A percentile compares a stretch with the other conserved stretches of the same genome.
Conservation (phyloP, 37 sponge, comb jelly and placozoan species). For the Spongilla lacustris region DNA sequence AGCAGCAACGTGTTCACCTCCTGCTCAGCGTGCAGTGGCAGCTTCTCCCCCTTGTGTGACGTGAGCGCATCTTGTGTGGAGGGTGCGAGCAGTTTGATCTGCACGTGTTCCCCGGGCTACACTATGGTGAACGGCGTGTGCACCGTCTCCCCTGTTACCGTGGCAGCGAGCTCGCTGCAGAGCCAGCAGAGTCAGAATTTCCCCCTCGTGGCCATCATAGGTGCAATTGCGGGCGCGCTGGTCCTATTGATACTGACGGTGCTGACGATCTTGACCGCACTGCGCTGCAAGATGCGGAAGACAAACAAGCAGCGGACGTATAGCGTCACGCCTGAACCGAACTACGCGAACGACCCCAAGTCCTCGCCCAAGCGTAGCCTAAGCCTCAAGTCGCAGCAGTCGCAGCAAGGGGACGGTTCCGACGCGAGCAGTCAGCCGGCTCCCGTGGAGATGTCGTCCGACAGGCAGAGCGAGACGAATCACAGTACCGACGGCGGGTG, state of each 20-base stretch:
- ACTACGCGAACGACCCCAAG: neutral
- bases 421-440: constrained; percentile 43
- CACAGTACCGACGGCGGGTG: neutral
- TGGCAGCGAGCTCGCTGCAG: neutral
- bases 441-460: constrained; percentile 14
- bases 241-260: neutral
- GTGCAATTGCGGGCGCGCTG: neutral
- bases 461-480: constrained; percentile 4
- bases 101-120: constrained; percentile 2
- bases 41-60: constrained; percentile 41
- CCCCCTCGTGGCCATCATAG: neutral
- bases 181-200: neutral
- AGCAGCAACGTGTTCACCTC: neutral
- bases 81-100: neutral
- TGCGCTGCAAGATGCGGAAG: neutral
- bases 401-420: neutral
- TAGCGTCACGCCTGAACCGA: neutral
- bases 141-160: neutral
- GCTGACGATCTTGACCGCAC: neutral
- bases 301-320: neutral
- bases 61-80: constrained; percentile 1
- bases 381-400: neutral
- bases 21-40: neutral
- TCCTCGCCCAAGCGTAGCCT: neutral
- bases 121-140: constrained; percentile 1